A percentile compares a stretch with the other conserved stretches of the same genome.
Evolutionary conservation across 2,797 vertebrate genomes (phyloP).

Genomic region (Aeoliscus strigatus): DNA sequence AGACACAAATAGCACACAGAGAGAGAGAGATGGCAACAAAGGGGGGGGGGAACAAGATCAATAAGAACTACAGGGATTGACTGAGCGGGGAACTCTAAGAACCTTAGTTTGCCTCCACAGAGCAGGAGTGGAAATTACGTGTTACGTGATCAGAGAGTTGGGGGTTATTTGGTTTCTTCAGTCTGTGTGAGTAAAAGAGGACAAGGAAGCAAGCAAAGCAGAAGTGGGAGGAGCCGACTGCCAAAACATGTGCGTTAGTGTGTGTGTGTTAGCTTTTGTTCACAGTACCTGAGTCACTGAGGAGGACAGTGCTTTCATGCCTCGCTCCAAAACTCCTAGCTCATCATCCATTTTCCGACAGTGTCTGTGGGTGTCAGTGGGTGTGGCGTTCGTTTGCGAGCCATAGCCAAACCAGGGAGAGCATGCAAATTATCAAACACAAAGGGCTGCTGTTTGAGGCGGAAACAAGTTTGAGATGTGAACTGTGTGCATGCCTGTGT

Average conservation of each 20-base stretch:
- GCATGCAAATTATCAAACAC: slow-evolving; percentile 79
- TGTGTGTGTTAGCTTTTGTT: slow-evolving; percentile 24
- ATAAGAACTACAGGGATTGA: slow-evolving; percentile 59
- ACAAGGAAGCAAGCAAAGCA: no score
- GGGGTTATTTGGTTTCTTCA: slow-evolving; percentile 6
- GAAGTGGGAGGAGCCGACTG: slow-evolving; percentile 46
- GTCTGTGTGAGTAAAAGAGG: no score
- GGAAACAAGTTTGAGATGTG: slow-evolving; percentile 6
- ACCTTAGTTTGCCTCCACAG: slow-evolving; percentile 62
- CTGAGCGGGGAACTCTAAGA: slow-evolving; percentile 58
- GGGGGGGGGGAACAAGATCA: slow-evolving; percentile 51
- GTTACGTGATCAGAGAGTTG: neutral
- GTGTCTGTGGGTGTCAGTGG: slow-evolving; percentile 82
- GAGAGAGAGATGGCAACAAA: slow-evolving; percentile 22
- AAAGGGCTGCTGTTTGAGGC: slow-evolving; percentile 23
- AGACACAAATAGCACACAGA: slow-evolving; percentile 24
- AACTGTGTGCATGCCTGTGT: neutral
- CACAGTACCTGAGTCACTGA: slow-evolving; percentile 89
- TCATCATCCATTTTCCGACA: slow-evolving; percentile 86
- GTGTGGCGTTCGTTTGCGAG: slow-evolving; percentile 61
- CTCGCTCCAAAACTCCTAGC: slow-evolving; percentile 92
- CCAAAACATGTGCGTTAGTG: neutral
- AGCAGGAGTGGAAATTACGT: slow-evolving; percentile 54
- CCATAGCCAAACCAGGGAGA: slow-evolving; percentile 79
- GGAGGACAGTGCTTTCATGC: slow-evolving; percentile 90